A percentile compares a stretch with the other conserved stretches of the same genome.
phyloP scores from a whole-genome alignment of 2,113 vertebrate species.

The Sterrhoptilus dennistouni region DNA sequence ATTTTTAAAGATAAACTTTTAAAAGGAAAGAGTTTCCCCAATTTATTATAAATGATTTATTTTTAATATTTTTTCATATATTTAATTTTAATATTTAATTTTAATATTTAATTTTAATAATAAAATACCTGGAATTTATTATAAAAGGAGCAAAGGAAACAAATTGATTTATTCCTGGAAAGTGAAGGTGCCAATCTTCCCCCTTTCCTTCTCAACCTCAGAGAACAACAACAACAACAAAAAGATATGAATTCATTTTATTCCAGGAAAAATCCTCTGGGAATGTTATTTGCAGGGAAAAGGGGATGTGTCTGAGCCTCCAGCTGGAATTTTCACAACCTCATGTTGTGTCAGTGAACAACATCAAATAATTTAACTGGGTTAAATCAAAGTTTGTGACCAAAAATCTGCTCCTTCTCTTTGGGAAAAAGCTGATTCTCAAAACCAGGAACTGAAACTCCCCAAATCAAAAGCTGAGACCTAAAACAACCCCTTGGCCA shows the following conservation, averaged over 20 bases:
- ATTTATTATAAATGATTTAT: no score
- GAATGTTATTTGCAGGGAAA: background rate
- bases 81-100: no score
- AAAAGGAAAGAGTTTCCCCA: background rate
- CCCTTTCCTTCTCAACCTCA: background rate
- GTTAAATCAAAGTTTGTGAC: background rate
- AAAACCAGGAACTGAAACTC: background rate
- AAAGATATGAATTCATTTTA: background rate
- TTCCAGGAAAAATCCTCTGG: background rate
- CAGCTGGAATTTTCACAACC: background rate
- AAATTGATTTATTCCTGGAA: background rate
- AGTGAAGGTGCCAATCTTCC: background rate
- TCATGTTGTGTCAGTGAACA: rapidly evolving
- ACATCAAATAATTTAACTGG: no score
- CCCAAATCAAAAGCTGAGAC: background rate
- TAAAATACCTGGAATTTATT: background rate
- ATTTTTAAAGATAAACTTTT: background rate
- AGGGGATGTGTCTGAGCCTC: background rate
- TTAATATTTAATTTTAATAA: no score
- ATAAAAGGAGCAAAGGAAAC: background rate
- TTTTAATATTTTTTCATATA: no score
- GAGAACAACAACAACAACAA: background rate
- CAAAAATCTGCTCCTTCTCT: background rate
- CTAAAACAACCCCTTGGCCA: background rate
- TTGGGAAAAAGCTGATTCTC: background rate